Percentiles rank a stretch among this genome's conserved stretches.
phyloP scores from a whole-genome alignment of 37 sponge, comb jelly and placozoan species.

The Hormiphora californensis region DNA sequence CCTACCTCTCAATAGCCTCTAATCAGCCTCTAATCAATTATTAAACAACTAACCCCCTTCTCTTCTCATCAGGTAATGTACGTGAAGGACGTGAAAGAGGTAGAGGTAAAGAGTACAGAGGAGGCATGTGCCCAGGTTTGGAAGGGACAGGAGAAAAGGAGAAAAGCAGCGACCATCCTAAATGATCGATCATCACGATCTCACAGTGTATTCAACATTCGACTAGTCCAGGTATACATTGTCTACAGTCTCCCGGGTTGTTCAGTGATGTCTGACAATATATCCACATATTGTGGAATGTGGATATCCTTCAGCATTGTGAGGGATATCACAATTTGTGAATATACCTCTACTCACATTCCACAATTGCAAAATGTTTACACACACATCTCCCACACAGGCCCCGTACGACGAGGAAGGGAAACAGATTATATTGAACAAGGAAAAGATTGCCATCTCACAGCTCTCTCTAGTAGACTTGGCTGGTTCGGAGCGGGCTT shows the following conservation, averaged over 20 bases:
- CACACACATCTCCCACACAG: neutral
- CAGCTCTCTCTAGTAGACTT: slow-evolving; percentile 96
- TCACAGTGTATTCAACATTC: slow-evolving; percentile 92
- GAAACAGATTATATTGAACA: slow-evolving; percentile 46
- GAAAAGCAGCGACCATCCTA: slow-evolving; percentile 84
- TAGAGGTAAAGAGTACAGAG: slow-evolving; percentile 91
- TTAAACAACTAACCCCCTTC: too few species aligned
- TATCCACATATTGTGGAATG: too few species aligned
- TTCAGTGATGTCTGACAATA: too few species aligned
- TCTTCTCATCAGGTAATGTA: slow-evolving; percentile 86
- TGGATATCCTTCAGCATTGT: too few species aligned
- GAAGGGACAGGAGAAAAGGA: slow-evolving; percentile 65
- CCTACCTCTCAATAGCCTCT: too few species aligned
- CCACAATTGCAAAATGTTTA: neutral
- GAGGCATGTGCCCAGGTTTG: slow-evolving; percentile 85
- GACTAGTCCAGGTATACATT: slow-evolving; percentile 73
- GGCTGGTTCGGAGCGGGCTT: slow-evolving; percentile 91
- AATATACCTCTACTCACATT: neutral
- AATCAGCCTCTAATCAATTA: too few species aligned
- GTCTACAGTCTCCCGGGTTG: too few species aligned
- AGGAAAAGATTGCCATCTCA: slow-evolving; percentile 50
- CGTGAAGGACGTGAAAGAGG: slow-evolving; percentile 79
- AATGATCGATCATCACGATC: slow-evolving; percentile 92
- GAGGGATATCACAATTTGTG: neutral
- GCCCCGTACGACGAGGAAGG: slow-evolving; percentile 56